Base-by-base conservation (phyloP, 2,797 vertebrate species). In the Danio jaintianensis region DNA sequence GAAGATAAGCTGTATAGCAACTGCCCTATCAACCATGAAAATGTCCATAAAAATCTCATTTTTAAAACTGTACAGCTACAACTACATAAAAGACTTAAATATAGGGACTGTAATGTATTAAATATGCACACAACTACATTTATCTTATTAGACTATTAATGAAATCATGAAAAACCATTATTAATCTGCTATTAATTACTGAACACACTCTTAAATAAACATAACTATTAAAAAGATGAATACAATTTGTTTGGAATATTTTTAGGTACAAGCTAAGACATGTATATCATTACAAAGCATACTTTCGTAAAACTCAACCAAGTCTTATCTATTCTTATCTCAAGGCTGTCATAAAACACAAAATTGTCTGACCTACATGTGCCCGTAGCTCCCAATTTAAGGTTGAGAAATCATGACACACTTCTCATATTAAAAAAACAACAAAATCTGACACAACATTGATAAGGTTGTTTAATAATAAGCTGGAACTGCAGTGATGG, bases 381-480 rank as follows among this genome's bases (percentile, higher is more conserved):
- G 38, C 42, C 43, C 12, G 20, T 10, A 50, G 59, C 12, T 64
- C 42, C 10, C 18, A 56, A 22, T 71, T 48, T 40, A 40, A 66
- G 36, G 45, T 36, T 11, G 6, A 53, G 29, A 79, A 79, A 20
- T 76, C 72, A 70, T 3, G 18, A 64, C 15, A 67, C 66, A 18
- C 83, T 78, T 68, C 42, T 55, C 68, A 70, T 72, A 67, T 71
- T 71, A 83, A 61, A 73, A n/a, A 78, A 40, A 59, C 29, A 81
- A 82, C 66, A 10, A 22, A 69, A 63, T 43, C 58, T 47, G 73
- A 77, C 58, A 76, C 5, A 11, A 61, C 16, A 58, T 45, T 69
- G 64, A 82, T 66, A 79, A 79, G 45, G 20, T 18, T 59, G 15
- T 79, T 83, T 85, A 81, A 71, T 83, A 69, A 81, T 66, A 78